These are phyloP conservation scores for Brachionus asplanchnoidis DNA, from an alignment of 1,140 invertebrate species.

Conservation along the genomic window DNA sequence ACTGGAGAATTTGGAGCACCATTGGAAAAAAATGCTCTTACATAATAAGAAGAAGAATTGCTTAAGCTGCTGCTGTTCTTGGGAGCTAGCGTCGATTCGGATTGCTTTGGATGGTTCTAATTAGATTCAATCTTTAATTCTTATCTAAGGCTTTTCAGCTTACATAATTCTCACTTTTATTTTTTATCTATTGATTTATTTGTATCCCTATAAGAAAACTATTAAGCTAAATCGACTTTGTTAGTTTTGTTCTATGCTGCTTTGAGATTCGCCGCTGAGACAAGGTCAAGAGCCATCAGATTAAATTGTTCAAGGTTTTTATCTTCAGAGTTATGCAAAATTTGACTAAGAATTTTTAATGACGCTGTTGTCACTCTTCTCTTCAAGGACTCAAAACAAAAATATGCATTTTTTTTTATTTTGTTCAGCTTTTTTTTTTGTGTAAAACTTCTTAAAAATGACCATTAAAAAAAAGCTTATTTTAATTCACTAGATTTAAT, in stretches of 20 bases:
- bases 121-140: background rate
- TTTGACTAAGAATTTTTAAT: background rate
- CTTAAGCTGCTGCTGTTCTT: constrained; percentile 1
- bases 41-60: background rate
- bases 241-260: background rate
- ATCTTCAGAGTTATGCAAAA: background rate
- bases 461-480: background rate
- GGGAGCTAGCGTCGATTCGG: background rate
- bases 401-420: too few relatives aligned
- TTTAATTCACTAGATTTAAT: background rate
- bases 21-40: background rate
- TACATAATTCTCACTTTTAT: background rate
- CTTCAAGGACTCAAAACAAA: too few relatives aligned
- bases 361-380: too few relatives aligned
- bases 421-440: too few relatives aligned
- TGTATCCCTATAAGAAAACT: background rate
- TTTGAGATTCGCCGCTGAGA: background rate
- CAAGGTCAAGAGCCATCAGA: background rate
- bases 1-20: background rate
- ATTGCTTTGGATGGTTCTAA: constrained; percentile 26
- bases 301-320: background rate
- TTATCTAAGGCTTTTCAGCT: background rate
- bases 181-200: background rate
- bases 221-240: background rate
- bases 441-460: too few relatives aligned